Evolutionary conservation across 2,797 vertebrate species (phyloP), one percentile per base, ranked within the genome.

Genomic region (Xenops minutus): DNA sequence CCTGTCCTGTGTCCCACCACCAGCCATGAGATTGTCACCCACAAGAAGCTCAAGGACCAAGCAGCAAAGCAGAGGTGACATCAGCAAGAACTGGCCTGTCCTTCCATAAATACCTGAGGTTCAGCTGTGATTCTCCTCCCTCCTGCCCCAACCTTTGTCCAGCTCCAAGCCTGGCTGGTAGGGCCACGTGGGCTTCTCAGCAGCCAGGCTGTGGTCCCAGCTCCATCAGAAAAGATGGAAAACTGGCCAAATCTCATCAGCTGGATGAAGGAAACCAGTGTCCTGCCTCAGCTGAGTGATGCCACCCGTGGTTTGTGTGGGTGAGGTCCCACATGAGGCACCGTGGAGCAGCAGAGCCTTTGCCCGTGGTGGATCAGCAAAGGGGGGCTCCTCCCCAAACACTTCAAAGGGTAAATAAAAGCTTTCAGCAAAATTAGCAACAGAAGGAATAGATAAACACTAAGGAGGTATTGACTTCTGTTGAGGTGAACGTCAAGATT

Each of bases 391-490:
- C 29, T 68, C 63, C 55, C 37, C 37, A 3, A 6, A 13, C 1
- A 39, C 79, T 82, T 29, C 6, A 3, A 17, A 36, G 88, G 26
- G 93, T 93, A 94, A 96, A 94, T 90, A 90, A 93, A 96, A 96
- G 91, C 96, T 96, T 74, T 96, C 96, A 97, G 91, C 85, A 80
- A 92, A 97, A 96, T 94, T 94, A 96, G 94, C 92, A 90, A 59
- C 87, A 77, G 85, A 88, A 96, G 95, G 79, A 95, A 97, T 95
- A 96, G 96, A 94, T 93, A 96, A 97, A 97, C 95, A 94, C 96
- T 97, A 97, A 97, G 95, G 92, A 97, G 95, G 84, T 96, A 97
- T 97, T 48, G 96, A 96, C 96, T 96, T 92, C 96, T 95, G 91
- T 80, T 95, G 94, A 97, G 95, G 95, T 95, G 96, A 96, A 97